phyloP scores from a whole-genome alignment of 2,797 vertebrate genomes.

The Trichosurus vulpecula region DNA sequence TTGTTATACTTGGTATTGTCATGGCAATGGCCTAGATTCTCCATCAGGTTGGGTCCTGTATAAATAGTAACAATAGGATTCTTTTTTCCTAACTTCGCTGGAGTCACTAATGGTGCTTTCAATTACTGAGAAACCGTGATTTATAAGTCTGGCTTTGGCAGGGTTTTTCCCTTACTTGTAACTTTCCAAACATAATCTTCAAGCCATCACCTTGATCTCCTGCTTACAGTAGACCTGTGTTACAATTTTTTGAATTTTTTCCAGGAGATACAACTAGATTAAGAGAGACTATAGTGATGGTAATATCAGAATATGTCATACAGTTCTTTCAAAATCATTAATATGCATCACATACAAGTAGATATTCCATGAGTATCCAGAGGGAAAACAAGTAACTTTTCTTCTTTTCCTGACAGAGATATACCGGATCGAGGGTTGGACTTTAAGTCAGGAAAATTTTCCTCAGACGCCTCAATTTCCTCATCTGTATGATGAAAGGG shows the following conservation, averaged over 20 bases:
- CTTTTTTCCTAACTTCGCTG: fast-evolving
- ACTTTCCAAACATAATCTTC: neutral
- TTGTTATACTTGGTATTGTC: neutral
- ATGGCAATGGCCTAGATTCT: slow-evolving; percentile 39
- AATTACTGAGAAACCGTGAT: slow-evolving; percentile 19
- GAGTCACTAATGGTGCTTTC: slow-evolving; percentile 39
- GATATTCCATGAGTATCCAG: neutral
- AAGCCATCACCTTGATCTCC: neutral
- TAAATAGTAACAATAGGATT: slow-evolving; percentile 41
- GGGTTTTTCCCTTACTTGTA: slow-evolving; percentile 24
- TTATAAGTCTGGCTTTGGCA: neutral
- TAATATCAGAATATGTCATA: fast-evolving
- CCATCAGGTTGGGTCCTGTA: neutral
- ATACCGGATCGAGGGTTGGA: neutral
- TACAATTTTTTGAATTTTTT: slow-evolving; percentile 32
- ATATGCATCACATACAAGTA: neutral
- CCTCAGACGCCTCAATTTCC: neutral
- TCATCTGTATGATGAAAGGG: neutral
- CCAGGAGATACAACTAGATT: neutral
- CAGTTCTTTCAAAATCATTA: neutral
- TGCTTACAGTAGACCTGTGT: neutral
- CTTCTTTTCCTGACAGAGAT: neutral
- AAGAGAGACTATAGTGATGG: slow-evolving; percentile 23
- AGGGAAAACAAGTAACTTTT: neutral
- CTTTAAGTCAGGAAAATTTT: neutral